phyloP scores from a whole-genome alignment of 2,888 invertebrate species.

The Apamea sordens region DNA sequence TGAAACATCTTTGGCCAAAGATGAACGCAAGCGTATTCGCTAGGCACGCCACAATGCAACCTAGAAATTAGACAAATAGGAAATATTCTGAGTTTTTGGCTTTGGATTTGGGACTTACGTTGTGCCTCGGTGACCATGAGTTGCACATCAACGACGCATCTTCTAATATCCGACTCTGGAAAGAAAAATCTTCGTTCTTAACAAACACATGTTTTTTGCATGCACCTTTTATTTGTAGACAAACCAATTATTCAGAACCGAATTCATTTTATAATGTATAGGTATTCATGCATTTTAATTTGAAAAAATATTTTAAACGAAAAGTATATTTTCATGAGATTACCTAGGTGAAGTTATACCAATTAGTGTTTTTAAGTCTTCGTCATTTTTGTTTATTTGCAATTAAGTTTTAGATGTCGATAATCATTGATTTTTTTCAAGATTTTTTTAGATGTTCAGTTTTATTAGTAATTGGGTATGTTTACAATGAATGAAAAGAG shows the following conservation, averaged over 20 bases:
- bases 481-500: not conserved
- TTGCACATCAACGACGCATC: conserved; percentile 97
- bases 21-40: conserved; percentile 81
- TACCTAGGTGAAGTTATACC: not conserved
- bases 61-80: conserved; percentile 28
- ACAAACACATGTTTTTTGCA: conserved; percentile 69
- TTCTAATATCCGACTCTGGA: conserved; percentile 97
- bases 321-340: not conserved
- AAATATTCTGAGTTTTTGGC: not conserved
- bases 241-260: conserved; percentile 17
- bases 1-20: conserved; percentile 85
- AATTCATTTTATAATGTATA: not conserved
- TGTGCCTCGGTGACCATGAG: conserved; percentile 97
- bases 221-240: conserved; percentile 59
- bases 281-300: conserved; percentile 7
- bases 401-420: not conserved
- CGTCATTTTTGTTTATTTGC: not conserved
- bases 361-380: not conserved
- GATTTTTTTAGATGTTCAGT: not conserved
- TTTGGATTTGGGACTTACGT: conserved; percentile 91
- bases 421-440: not conserved
- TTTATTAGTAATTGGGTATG: not conserved
- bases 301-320: not conserved
- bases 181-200: conserved; percentile 82
- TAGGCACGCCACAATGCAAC: conserved; percentile 61